These are phyloP conservation scores for Gobionotothen gibberifrons DNA, from an alignment of 2,797 vertebrate species.

Conservation along the genomic window DNA sequence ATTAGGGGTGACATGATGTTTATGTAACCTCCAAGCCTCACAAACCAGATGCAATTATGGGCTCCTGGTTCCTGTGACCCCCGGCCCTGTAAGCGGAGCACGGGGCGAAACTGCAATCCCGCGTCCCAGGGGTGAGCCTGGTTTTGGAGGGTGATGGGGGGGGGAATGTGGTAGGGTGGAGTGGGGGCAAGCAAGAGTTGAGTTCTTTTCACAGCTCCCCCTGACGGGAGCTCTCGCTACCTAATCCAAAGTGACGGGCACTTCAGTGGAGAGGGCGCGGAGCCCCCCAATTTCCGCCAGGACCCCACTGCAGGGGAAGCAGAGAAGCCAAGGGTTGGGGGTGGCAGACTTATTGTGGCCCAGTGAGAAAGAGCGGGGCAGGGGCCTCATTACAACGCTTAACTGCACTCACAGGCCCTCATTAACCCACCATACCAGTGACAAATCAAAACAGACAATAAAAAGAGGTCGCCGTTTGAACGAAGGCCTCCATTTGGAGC, in stretches of 20 bases:
- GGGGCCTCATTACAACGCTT: slow-evolving; percentile 84
- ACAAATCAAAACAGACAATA: slow-evolving; percentile 83
- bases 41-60: slow-evolving; percentile 85
- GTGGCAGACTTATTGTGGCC: slow-evolving; percentile 77
- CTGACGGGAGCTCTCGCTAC: slow-evolving; percentile 65
- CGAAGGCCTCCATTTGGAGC: slow-evolving; percentile 57
- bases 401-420: slow-evolving; percentile 84
- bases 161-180: slow-evolving; percentile 47
- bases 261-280: slow-evolving; percentile 78
- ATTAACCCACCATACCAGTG: slow-evolving; percentile 82
- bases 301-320: slow-evolving; percentile 67
- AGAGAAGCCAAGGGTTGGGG: slow-evolving; percentile 72
- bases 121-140: slow-evolving; percentile 69
- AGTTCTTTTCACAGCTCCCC: slow-evolving; percentile 84
- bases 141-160: slow-evolving; percentile 58
- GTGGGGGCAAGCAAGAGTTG: slow-evolving; percentile 68
- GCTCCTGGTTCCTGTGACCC: slow-evolving; percentile 79
- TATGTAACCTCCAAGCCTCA: slow-evolving; percentile 86
- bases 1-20: slow-evolving; percentile 86
- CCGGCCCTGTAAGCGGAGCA: slow-evolving; percentile 61
- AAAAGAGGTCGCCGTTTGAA: slow-evolving; percentile 69
- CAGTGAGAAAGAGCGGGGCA: slow-evolving; percentile 65
- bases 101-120: slow-evolving; percentile 52
- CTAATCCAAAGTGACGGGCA: slow-evolving; percentile 85
- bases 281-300: slow-evolving; percentile 79